These are phyloP conservation scores for Nerophis lumbriciformis DNA, from an alignment of 2,113 vertebrate genomes.

Conservation along the genomic window DNA sequence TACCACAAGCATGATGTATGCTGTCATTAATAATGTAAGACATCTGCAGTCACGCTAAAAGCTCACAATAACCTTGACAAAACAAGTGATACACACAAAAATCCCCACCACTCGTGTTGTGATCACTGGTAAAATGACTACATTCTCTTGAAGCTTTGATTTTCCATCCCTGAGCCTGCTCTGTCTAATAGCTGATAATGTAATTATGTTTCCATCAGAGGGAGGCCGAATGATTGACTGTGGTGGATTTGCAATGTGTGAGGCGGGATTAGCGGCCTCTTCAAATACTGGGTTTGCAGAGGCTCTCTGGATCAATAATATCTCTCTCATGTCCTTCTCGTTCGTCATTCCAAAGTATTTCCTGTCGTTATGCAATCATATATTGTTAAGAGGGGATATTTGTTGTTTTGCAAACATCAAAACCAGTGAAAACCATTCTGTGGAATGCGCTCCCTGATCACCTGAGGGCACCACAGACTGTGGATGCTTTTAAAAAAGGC, in stretches of 20 bases:
- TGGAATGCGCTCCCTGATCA: too few relatives aligned
- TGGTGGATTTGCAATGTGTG: conserved; percentile 23
- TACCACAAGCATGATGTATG: background rate
- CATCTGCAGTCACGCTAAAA: conserved; percentile 11
- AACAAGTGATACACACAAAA: background rate
- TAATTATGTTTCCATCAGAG: conserved; percentile 58
- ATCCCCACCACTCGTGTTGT: conserved; percentile 9
- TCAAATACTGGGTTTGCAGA: conserved; percentile 16
- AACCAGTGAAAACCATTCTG: too few relatives aligned
- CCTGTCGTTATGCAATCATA: conserved; percentile 10
- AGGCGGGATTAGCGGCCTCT: conserved; percentile 44
- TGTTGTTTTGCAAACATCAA: background rate
- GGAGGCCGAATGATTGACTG: conserved; percentile 47
- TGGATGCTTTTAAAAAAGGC: too few relatives aligned
- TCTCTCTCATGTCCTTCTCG: conserved; percentile 29
- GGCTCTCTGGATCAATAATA: conserved; percentile 35
- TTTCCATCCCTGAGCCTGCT: conserved; percentile 19
- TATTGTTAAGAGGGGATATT: background rate
- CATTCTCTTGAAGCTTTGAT: conserved; percentile 13
- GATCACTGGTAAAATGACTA: conserved; percentile 14
- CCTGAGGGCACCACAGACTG: too few relatives aligned
- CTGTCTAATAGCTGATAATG: conserved; percentile 60
- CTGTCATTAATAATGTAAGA: conserved; percentile 17
- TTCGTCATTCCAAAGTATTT: conserved; percentile 25
- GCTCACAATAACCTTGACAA: conserved; percentile 31